Conservation (phyloP, 1,140 invertebrate genomes). For the Pogonomyrmex barbatus region DNA sequence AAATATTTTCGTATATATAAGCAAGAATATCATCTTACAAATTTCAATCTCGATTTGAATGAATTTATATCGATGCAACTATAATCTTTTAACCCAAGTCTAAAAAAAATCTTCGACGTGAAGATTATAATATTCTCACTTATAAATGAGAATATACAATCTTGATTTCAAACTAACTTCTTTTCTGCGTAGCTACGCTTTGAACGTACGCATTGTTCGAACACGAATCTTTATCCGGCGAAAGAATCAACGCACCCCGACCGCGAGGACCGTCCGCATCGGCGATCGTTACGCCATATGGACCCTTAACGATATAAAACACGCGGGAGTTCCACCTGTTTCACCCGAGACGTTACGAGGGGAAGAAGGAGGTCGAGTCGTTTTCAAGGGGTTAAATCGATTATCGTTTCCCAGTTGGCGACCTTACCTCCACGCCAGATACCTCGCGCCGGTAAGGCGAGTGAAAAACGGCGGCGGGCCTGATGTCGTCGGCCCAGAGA, state of each 20-base stretch:
- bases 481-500: neutral
- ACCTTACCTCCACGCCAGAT: conserved; percentile 31
- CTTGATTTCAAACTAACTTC: no score
- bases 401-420: conserved; percentile 66
- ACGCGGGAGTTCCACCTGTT: conserved; percentile 51
- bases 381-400: conserved; percentile 65
- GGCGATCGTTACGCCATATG: conserved; percentile 18
- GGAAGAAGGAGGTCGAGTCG: conserved; percentile 30
- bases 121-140: no score
- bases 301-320: conserved; percentile 33
- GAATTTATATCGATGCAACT: no score
- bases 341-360: neutral
- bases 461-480: conserved; percentile 28
- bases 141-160: no score
- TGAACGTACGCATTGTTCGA: neutral
- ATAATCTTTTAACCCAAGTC: no score
- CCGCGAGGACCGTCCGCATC: neutral
- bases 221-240: conserved; percentile 1
- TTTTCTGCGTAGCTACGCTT: no score
- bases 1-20: no score
- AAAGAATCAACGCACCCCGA: neutral
- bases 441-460: conserved; percentile 3
- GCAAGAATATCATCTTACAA: no score
- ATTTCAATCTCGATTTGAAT: no score
- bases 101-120: no score